phyloP scores from a whole-genome alignment of 2,797 vertebrate species.

The Nannoperca obscura region DNA sequence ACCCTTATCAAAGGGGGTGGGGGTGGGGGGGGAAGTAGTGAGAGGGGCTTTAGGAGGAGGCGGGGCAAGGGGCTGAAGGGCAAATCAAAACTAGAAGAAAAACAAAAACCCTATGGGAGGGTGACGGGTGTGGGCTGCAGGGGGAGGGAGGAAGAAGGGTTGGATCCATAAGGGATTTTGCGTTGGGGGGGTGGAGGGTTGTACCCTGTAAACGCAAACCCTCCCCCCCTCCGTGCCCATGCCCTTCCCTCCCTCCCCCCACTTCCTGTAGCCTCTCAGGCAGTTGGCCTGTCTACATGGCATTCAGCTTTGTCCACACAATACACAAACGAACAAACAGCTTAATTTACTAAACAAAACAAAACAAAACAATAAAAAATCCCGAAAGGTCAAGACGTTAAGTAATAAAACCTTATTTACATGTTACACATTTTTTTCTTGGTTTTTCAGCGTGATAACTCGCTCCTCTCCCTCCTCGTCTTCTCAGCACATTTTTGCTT shows the following conservation, averaged over 20 bases:
- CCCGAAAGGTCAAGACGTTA: conserved; percentile 86
- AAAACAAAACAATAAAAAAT: conserved; percentile 83
- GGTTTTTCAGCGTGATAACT: conserved; percentile 82
- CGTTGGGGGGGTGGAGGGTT: conserved; percentile 51
- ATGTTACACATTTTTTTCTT: conserved; percentile 89
- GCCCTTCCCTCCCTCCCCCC: conserved; percentile 60
- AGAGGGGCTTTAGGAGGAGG: conserved; percentile 45
- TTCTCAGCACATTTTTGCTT: conserved; percentile 81
- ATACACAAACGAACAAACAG: conserved; percentile 78
- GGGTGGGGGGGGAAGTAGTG: conserved; percentile 56
- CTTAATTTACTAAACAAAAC: conserved; percentile 81
- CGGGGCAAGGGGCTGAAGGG: conserved; percentile 49
- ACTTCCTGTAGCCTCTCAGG: conserved; percentile 74
- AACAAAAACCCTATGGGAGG: conserved; percentile 71
- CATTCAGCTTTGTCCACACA: conserved; percentile 87
- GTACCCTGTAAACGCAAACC: conserved; percentile 67
- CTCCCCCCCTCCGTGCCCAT: conserved; percentile 53
- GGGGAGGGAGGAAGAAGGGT: conserved; percentile 62
- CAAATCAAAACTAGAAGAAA: conserved; percentile 73
- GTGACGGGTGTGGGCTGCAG: conserved; percentile 70
- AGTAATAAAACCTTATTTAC: conserved; percentile 92
- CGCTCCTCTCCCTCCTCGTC: conserved; percentile 81
- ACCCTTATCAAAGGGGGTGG: conserved; percentile 63
- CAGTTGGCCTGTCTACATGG: conserved; percentile 82
- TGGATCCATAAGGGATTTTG: conserved; percentile 59